Evolutionary conservation across 2,797 vertebrate species (phyloP).

Genomic region (Neopelma chrysocephalum): DNA sequence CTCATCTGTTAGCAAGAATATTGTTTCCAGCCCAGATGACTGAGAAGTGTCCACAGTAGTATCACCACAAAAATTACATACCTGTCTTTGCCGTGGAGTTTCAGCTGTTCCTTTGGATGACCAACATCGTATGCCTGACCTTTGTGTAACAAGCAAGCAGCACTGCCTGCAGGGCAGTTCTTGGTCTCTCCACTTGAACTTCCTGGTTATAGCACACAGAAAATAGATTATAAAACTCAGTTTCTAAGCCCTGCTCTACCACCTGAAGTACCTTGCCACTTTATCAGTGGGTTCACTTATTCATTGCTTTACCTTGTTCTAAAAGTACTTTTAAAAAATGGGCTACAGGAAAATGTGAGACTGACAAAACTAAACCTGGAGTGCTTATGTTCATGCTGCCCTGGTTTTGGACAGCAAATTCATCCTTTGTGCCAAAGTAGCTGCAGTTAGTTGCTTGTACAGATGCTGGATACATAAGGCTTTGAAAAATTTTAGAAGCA

Average conservation of each 20-base stretch:
- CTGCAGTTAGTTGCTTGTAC: background rate
- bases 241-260: background rate
- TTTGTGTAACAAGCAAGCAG: slow-evolving; percentile 85
- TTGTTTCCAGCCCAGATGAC: background rate
- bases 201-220: background rate
- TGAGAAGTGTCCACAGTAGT: background rate
- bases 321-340: background rate
- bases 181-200: slow-evolving; percentile 40
- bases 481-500: background rate
- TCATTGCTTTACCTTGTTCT: background rate
- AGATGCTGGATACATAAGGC: background rate
- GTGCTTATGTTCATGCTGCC: background rate
- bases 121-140: slow-evolving; percentile 82
- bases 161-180: slow-evolving; percentile 79
- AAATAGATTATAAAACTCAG: background rate
- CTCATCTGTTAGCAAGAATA: background rate
- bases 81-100: slow-evolving; percentile 83
- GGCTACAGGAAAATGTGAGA: background rate
- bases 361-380: background rate
- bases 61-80: slow-evolving; percentile 40
- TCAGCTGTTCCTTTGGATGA: slow-evolving; percentile 76
- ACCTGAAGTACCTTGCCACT: background rate
- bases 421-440: background rate
- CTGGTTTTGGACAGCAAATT: background rate
- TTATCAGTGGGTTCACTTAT: background rate